phyloP scores from a whole-genome alignment of 1,140 invertebrate genomes.

The Coenobita brevimanus region DNA sequence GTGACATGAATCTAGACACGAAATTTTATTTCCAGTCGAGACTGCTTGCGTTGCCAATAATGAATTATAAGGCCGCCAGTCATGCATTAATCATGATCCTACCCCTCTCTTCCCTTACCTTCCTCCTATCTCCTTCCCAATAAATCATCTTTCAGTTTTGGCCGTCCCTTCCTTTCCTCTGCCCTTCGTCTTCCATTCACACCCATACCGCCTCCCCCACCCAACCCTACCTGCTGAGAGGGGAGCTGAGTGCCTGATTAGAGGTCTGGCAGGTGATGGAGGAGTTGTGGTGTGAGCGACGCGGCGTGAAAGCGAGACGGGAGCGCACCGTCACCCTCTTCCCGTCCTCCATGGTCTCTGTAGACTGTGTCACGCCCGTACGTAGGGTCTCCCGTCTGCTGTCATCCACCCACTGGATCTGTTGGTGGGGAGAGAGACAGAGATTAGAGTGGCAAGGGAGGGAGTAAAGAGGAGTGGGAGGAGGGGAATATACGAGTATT shows the following conservation, averaged over 20 bases:
- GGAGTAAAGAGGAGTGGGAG: neutral
- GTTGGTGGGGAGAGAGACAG: neutral
- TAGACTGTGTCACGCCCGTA: constrained; percentile 39
- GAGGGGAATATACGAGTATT: too few relatives aligned
- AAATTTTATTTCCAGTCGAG: too few relatives aligned
- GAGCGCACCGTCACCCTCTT: constrained; percentile 72
- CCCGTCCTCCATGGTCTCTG: constrained; percentile 69
- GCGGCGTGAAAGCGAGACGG: constrained; percentile 72
- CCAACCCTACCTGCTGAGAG: constrained; percentile 63
- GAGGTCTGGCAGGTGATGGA: constrained; percentile 73
- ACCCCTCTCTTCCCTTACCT: too few relatives aligned
- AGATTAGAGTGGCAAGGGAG: neutral
- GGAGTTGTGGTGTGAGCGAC: constrained; percentile 72
- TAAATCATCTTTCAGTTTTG: too few relatives aligned
- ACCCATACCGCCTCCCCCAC: too few relatives aligned
- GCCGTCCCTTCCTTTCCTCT: too few relatives aligned
- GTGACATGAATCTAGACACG: too few relatives aligned
- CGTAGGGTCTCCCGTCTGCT: constrained; percentile 58
- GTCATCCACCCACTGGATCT: constrained; percentile 69
- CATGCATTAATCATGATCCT: too few relatives aligned
- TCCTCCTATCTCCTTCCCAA: too few relatives aligned
- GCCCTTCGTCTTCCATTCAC: too few relatives aligned
- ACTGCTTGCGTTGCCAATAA: too few relatives aligned
- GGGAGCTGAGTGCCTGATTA: constrained; percentile 70
- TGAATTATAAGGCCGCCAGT: too few relatives aligned